Base-by-base conservation (phyloP, 2,888 invertebrate genomes). In the Melipona bicolor region DNA sequence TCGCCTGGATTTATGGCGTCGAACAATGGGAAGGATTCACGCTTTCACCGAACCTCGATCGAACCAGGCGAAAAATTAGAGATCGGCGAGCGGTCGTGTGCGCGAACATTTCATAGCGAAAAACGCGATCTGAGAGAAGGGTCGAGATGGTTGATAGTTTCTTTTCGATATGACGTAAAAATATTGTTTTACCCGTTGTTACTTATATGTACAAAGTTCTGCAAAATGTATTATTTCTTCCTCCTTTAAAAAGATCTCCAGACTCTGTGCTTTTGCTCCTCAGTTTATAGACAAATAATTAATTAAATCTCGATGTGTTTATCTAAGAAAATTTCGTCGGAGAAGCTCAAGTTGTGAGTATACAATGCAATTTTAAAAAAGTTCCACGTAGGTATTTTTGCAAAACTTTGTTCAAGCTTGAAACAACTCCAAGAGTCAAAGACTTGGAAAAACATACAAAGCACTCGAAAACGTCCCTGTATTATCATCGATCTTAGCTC, bases 11-110 rank as follows among this genome's bases (percentile, higher is more conserved):
- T 79, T 79, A 79, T 67, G 79, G 32, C 27, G 27, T 21, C 2
- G 24, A 59, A 56, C 71, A 61, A 59, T 50, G 21, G 52, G n/a
- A 52, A 78, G 36, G 70, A 79, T 59, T 78, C 67, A 52, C 68
- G 64, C 74, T 82, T 82, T 82, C 81, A 65, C 73, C 36, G 64
- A 50, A 70, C 15, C 19, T 32, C n/a, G 62, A 49, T 49, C 43
- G 27, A 52, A 27, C 54, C 1, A 0, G 17, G 19, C 24, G 36
- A 64, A 80, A 64, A 65, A 52, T 13, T 21, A 52, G 21, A 65
- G 27, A 71, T 78, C 70, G 80, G 80, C 67, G 80, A 80, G 70
- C 36, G n/a, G 17, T 36, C 54, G 4, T 50, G 78, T 59, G 21
- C 59, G 56, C 71, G 52, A 72, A 62, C 17, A 19, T 43, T 64